Evolutionary conservation across 2,888 invertebrate species (phyloP).

Genomic region (Temnothorax rugatulus): DNA sequence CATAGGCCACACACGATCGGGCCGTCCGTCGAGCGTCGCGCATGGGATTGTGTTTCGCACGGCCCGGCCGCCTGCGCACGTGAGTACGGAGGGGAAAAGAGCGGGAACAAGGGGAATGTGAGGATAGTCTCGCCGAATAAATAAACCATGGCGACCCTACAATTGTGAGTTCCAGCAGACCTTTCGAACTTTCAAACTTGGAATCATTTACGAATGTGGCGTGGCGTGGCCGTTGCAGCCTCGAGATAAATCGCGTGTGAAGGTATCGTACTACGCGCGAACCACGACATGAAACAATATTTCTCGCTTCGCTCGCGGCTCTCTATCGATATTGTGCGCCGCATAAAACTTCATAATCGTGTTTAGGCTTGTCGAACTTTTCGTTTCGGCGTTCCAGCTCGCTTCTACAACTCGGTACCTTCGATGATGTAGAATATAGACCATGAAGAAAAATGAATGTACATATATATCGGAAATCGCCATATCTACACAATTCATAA

Average conservation of each 20-base stretch:
- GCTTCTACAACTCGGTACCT: neutral
- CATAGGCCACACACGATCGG: conserved; percentile 28
- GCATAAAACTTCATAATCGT: conserved; percentile 25
- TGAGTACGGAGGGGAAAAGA: neutral
- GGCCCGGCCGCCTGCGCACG: neutral
- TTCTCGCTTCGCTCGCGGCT: neutral
- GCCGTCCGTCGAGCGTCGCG: neutral
- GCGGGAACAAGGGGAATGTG: neutral
- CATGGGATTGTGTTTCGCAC: conserved; percentile 5
- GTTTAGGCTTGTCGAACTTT: conserved; percentile 24
- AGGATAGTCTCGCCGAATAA: conserved; percentile 35
- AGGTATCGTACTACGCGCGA: neutral
- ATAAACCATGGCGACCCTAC: conserved; percentile 42
- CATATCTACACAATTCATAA: neutral
- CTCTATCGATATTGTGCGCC: neutral
- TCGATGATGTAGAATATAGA: neutral
- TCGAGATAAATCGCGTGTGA: conserved; percentile 35
- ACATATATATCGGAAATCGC: neutral
- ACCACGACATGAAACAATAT: conserved; percentile 25
- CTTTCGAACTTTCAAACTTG: conserved; percentile 43
- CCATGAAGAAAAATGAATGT: neutral
- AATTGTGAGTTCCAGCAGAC: conserved; percentile 24
- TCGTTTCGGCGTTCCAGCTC: neutral
- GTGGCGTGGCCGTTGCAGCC: neutral
- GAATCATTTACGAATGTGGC: conserved; percentile 46